Evolutionary conservation across 2,113 vertebrate species (phyloP).

Genomic region (Pluvialis apricaria): DNA sequence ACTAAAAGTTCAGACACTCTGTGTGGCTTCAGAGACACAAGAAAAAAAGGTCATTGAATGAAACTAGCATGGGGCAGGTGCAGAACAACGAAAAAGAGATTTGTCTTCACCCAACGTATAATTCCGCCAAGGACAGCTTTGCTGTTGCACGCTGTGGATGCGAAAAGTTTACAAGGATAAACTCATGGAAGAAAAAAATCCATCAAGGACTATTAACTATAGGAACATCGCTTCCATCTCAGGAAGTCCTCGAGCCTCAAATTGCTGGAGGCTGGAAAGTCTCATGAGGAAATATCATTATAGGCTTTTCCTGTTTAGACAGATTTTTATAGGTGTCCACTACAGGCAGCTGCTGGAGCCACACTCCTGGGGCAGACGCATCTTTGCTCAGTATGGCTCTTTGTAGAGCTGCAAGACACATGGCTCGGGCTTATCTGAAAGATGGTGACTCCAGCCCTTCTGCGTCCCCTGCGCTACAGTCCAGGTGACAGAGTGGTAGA

Average conservation of each 20-base stretch:
- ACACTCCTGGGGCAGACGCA: neutral
- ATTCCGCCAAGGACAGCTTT: neutral
- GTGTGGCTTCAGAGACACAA: neutral
- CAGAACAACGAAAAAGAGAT: neutral
- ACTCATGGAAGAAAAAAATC: neutral
- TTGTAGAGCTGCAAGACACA: neutral
- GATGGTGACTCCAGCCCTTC: neutral
- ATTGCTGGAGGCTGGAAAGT: neutral
- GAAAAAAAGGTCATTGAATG: neutral
- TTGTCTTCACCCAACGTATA: neutral
- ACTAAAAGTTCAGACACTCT: neutral
- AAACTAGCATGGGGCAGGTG: neutral
- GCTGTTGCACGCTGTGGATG: neutral
- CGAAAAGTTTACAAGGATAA: neutral
- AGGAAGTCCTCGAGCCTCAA: constrained; percentile 5
- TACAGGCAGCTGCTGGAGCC: neutral
- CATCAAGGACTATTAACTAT: neutral
- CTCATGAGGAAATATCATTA: neutral
- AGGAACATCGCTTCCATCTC: neutral
- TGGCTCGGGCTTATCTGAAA: neutral
- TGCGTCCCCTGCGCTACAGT: neutral
- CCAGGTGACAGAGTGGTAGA: neutral
- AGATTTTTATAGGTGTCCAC: neutral
- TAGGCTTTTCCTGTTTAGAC: neutral
- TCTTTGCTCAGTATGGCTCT: neutral